These are phyloP conservation scores for Drosophila pseudotalamancana DNA, from an alignment of 2,888 invertebrate genomes.

Conservation along the genomic window DNA sequence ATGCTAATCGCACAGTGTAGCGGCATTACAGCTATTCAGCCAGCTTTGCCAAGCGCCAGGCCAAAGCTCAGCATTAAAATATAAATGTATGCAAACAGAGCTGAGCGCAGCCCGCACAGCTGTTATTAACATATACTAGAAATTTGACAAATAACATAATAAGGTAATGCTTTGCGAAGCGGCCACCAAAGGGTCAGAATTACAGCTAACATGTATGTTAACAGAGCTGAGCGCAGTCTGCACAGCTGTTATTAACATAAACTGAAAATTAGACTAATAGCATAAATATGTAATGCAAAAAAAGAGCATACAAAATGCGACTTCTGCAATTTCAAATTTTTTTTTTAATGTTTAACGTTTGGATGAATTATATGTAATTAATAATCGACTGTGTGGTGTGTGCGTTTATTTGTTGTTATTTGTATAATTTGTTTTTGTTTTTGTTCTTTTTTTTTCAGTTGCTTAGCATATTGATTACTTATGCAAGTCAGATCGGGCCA, in stretches of 20 bases:
- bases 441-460: slow-evolving; percentile 22
- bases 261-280: too few species aligned
- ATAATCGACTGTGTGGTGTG: slow-evolving; percentile 44
- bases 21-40: slow-evolving; percentile 24
- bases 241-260: too few species aligned
- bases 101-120: not conserved
- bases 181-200: too few species aligned
- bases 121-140: not conserved
- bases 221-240: too few species aligned
- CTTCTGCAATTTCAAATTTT: not conserved
- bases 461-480: slow-evolving; percentile 61
- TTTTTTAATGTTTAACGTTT: slow-evolving; percentile 28
- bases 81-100: not conserved
- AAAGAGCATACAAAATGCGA: slow-evolving; percentile 32
- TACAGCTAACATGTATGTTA: too few species aligned
- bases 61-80: not conserved
- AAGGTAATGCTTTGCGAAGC: not conserved
- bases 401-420: slow-evolving; percentile 22
- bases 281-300: too few species aligned
- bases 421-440: slow-evolving; percentile 9
- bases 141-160: not conserved
- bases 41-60: slow-evolving; percentile 1
- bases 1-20: slow-evolving; percentile 8
- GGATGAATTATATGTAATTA: slow-evolving; percentile 53
- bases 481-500: slow-evolving; percentile 57